phyloP scores from a whole-genome alignment of 1,140 invertebrate species.

The Pseudomyrmex flavicornis region DNA sequence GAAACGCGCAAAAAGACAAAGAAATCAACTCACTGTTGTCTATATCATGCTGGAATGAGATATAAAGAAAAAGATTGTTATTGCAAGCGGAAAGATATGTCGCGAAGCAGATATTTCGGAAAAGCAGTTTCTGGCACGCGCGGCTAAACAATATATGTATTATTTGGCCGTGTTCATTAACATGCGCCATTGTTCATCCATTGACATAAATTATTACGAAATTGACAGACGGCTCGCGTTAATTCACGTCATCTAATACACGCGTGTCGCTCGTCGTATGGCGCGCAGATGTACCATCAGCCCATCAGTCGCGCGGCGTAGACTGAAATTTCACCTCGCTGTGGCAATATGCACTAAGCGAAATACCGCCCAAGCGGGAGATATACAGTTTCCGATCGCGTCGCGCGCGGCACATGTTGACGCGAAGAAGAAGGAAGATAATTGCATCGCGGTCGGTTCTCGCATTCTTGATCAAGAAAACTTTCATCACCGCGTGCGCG shows the following conservation, averaged over 20 bases:
- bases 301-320: not conserved
- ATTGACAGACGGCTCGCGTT: slow-evolving; percentile 22
- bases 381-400: slow-evolving; percentile 15
- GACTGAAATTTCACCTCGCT: slow-evolving; percentile 77
- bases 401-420: not conserved
- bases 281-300: slow-evolving; percentile 44
- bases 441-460: not conserved
- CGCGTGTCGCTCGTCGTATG: slow-evolving; percentile 59
- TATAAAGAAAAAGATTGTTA: not conserved
- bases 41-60: too few species aligned
- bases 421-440: not conserved
- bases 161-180: slow-evolving; percentile 18
- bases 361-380: slow-evolving; percentile 10
- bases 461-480: not conserved
- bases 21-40: too few species aligned
- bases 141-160: not conserved
- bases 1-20: not conserved
- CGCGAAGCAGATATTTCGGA: too few species aligned
- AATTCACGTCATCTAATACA: slow-evolving; percentile 39
- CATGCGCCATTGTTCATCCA: slow-evolving; percentile 7
- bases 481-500: not conserved
- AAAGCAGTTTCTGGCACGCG: not conserved
- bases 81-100: not conserved
- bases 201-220: slow-evolving; percentile 28
- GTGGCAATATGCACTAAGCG: slow-evolving; percentile 42